phyloP scores from a whole-genome alignment of 2,888 invertebrate genomes.

The Pegoplata infirma region DNA sequence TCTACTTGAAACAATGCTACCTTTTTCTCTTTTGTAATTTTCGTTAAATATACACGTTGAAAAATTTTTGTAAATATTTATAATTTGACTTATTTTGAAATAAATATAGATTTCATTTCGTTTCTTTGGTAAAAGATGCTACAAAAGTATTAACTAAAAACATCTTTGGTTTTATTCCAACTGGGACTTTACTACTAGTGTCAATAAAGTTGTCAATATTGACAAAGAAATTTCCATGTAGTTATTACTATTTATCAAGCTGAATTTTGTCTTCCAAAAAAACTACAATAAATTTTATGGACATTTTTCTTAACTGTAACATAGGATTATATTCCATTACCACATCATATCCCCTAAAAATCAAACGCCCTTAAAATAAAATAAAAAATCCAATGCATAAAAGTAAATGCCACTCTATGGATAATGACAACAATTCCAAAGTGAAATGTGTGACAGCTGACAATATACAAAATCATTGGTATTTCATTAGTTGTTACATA shows the following conservation, averaged over 20 bases:
- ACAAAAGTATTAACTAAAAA: too few species aligned
- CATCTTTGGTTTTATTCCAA: too few species aligned
- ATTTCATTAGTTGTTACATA: conserved; percentile 46
- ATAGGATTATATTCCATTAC: neutral
- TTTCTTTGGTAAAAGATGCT: too few species aligned
- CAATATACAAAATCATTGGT: conserved; percentile 35
- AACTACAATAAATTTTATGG: neutral
- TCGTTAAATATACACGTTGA: too few species aligned
- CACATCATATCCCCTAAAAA: neutral
- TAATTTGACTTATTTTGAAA: too few species aligned
- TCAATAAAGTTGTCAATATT: conserved; percentile 19
- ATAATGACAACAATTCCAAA: neutral
- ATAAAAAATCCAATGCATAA: neutral
- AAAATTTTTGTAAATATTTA: too few species aligned
- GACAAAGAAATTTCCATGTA: neutral
- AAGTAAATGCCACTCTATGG: neutral
- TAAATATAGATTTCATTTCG: too few species aligned
- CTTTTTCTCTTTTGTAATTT: too few species aligned
- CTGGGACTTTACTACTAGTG: neutral
- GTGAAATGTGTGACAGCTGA: conserved; percentile 31
- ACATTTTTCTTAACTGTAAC: neutral
- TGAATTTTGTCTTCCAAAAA: neutral
- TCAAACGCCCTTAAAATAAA: neutral
- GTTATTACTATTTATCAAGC: neutral
- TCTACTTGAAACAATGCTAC: too few species aligned